phyloP scores from a whole-genome alignment of 2,113 vertebrate species.

The Coptodon bakossiorum region DNA sequence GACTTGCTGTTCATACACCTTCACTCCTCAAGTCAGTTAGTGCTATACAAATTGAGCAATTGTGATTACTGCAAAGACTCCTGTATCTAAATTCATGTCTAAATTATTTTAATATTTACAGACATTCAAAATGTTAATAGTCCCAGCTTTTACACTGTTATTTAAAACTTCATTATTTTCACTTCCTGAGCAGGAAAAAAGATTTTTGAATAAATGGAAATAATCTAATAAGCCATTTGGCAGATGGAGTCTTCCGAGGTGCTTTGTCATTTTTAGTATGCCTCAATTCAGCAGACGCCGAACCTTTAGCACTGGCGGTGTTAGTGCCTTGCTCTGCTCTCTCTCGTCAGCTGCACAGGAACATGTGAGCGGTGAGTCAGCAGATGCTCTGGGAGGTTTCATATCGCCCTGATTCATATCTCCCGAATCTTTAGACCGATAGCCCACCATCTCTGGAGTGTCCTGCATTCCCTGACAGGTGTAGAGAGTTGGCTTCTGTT shows the following conservation, averaged over 20 bases:
- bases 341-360: neutral
- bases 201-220: neutral
- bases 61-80: neutral
- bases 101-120: neutral
- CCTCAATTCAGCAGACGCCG: neutral
- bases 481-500: neutral
- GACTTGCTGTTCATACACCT: neutral
- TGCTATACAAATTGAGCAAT: neutral
- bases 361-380: neutral
- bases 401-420: neutral
- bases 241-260: neutral
- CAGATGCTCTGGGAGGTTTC: constrained; percentile 44
- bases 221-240: neutral
- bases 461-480: constrained; percentile 28
- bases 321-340: neutral
- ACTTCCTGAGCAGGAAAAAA: neutral
- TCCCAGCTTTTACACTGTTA: neutral
- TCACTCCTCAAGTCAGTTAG: neutral
- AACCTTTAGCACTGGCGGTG: neutral
- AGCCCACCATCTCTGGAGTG: neutral
- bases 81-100: neutral
- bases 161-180: neutral
- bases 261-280: neutral
- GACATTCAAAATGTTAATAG: neutral
- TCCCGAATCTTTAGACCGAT: neutral